Percentiles rank a stretch among this genome's conserved stretches.
Evolutionary conservation across 2,113 vertebrate genomes (phyloP).

Genomic region (Gambusia holbrooki): DNA sequence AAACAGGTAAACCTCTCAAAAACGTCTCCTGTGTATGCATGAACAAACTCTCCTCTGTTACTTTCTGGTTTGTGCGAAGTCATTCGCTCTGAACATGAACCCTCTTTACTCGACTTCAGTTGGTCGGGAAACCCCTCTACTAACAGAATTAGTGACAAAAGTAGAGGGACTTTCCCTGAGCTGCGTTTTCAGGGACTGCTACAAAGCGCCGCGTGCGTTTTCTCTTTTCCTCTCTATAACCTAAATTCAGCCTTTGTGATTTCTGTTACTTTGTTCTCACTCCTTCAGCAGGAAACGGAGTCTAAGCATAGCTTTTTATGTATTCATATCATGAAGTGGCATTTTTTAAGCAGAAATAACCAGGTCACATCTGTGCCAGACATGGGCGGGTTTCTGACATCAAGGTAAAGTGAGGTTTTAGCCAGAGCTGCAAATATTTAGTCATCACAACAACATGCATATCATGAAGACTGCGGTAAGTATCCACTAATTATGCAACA

Average conservation of each 20-base stretch:
- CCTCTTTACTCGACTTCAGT: slow-evolving; percentile 11
- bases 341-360: not conserved
- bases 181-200: slow-evolving; percentile 21
- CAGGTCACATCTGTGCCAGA: not conserved
- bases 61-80: slow-evolving; percentile 38
- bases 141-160: slow-evolving; percentile 45
- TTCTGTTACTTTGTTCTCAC: slow-evolving; percentile 9
- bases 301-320: slow-evolving; percentile 16
- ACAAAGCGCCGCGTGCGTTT: slow-evolving; percentile 11
- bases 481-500: not conserved
- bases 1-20: slow-evolving; percentile 86
- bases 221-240: slow-evolving; percentile 25
- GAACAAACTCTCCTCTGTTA: not conserved
- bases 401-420: not conserved
- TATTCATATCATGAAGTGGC: no score
- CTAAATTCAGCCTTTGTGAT: slow-evolving; percentile 15
- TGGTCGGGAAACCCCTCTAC: slow-evolving; percentile 39
- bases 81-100: slow-evolving; percentile 10
- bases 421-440: not conserved
- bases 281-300: not conserved
- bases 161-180: slow-evolving; percentile 57
- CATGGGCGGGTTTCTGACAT: not conserved
- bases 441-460: not conserved
- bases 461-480: not conserved
- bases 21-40: not conserved